Evolutionary conservation across 2,888 invertebrate species (phyloP), one percentile per base, ranked within the genome.

Genomic region (Sicus ferrugineus): DNA sequence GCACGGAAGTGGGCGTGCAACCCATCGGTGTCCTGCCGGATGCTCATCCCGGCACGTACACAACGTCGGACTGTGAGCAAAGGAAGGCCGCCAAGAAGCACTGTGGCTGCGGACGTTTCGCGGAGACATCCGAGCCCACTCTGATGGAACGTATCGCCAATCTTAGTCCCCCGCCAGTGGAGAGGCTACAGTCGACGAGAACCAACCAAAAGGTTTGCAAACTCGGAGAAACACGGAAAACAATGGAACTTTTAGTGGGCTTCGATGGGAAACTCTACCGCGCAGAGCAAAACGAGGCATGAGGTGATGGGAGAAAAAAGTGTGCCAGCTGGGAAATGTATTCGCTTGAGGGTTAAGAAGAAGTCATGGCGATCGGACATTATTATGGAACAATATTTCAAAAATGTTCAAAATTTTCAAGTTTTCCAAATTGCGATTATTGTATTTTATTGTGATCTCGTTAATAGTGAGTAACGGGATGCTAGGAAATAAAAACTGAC

Each of bases 1-100:
- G 84, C 30, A 75, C 76, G 56, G 77, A 79, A 11, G 75, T 78
- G 0, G 78, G 76, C 2, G 75, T 75, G 0, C 28, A 72, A 1
- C 38, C 63, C 0, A 68, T 79, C 3, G 70, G 73, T 4, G 63
- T 75, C 0, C 31, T 79, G 68, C 75, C 76, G 0, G 74, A 75
- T 69, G 74, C 77, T 0, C 54, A 48, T 0, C 19, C 30, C 2
- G 16, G 48, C 42, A n/a, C 5, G 16, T 19, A 5, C 11, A 23
- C 7, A 4, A 16, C 14, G 42, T 2, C 7, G 30, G 28, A 3
- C 26, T 21, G n/a, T 19, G 16, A 3, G 2, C 16, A 2, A 3
- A 11, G 14, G 19, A 65, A 62, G 61, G 11, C 50, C 21, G 16
- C 66, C 0, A n/a, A n/a, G n/a, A 64, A 69, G 52, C 11, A 26